A percentile compares a stretch with the other conserved stretches of the same genome.
Conservation (phyloP, 2,888 invertebrate genomes). For the Eurois occulta region DNA sequence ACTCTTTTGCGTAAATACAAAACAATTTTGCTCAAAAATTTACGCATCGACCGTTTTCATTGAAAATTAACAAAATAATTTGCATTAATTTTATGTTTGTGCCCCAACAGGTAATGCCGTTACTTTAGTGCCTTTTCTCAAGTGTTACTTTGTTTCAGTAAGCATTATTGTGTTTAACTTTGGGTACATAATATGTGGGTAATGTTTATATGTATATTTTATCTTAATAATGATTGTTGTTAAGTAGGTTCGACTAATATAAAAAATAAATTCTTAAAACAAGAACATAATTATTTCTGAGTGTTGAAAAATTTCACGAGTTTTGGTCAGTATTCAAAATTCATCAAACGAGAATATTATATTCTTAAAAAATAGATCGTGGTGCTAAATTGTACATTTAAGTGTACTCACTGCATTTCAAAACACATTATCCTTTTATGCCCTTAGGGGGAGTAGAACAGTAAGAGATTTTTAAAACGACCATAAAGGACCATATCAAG, state of each 20-base stretch:
- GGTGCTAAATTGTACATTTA: not conserved
- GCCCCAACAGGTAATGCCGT: slow-evolving; percentile 33
- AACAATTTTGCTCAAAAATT: slow-evolving; percentile 35
- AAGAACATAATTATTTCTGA: not conserved
- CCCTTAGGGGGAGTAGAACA: not conserved
- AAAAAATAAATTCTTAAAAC: not conserved
- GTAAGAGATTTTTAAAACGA: not conserved
- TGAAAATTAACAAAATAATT: slow-evolving; percentile 65
- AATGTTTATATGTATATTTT: not conserved
- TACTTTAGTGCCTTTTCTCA: slow-evolving; percentile 32
- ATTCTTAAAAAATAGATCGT: not conserved
- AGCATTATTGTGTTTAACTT: slow-evolving; percentile 7
- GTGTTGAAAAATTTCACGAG: not conserved
- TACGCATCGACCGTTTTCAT: slow-evolving; percentile 41
- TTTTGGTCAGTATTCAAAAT: not conserved
- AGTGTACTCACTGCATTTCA: too few relatives aligned
- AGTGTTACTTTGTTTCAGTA: not conserved
- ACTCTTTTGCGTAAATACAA: slow-evolving; percentile 37
- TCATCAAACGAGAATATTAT: not conserved
- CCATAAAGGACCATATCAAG: not conserved
- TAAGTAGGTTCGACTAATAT: not conserved
- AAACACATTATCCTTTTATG: not conserved
- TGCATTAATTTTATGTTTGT: slow-evolving; percentile 61
- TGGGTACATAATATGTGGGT: not conserved
- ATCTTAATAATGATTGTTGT: not conserved